A percentile compares a stretch with the other conserved stretches of the same genome.
phyloP scores from a whole-genome alignment of 2,797 vertebrate species.

The Eurystomus glaucurus region DNA sequence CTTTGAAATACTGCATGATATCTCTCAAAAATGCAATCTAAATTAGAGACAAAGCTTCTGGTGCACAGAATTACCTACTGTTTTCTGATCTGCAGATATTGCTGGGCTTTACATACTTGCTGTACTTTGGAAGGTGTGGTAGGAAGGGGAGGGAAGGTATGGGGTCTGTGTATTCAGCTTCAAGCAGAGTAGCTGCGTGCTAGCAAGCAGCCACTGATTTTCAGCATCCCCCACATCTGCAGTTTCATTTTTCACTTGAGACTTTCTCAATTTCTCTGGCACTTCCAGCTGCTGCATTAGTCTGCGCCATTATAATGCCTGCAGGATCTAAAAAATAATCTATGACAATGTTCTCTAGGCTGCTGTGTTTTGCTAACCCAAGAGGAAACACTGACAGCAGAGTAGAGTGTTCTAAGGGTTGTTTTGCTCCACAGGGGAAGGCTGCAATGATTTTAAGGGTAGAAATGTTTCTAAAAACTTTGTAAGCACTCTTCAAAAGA shows the following conservation, averaged over 20 bases:
- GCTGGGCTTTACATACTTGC: not conserved
- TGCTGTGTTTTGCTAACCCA: conserved; percentile 39
- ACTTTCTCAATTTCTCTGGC: conserved; percentile 8
- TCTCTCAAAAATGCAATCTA: not conserved
- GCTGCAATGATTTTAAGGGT: not conserved
- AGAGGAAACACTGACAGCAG: conserved; percentile 34
- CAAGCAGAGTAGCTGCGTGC: not conserved
- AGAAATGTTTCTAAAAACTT: conserved; percentile 35
- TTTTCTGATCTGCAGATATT: not conserved
- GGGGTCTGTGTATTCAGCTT: not conserved
- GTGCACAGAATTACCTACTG: not conserved
- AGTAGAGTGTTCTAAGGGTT: not conserved
- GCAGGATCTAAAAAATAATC: conserved; percentile 60
- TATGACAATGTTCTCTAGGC: conserved; percentile 46
- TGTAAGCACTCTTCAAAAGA: not conserved
- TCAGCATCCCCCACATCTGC: not conserved
- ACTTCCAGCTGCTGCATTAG: conserved; percentile 61
- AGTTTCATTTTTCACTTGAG: conserved; percentile 53
- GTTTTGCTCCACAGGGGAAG: conserved; percentile 2
- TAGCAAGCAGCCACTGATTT: conserved; percentile 33
- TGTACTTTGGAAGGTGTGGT: not conserved
- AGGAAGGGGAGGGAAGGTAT: not conserved
- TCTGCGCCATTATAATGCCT: conserved; percentile 46
- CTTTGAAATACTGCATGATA: not conserved
- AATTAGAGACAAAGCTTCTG: not conserved